These are phyloP conservation scores for Cavia porcellus DNA, from an alignment of 2,113 vertebrate species.

Conservation along the genomic window DNA sequence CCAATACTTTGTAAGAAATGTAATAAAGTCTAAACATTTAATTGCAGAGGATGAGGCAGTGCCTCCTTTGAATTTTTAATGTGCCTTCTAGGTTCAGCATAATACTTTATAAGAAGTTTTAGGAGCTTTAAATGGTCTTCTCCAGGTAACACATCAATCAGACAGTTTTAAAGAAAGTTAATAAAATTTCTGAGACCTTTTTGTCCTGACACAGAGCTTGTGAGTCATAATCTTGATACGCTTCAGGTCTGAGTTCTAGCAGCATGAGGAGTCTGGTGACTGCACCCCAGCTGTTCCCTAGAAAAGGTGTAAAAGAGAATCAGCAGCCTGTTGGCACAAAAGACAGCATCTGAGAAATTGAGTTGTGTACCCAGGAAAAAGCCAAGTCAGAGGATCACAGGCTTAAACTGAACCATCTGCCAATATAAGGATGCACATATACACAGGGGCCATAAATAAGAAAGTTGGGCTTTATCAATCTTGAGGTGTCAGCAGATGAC, in stretches of 20 bases:
- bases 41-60: neutral
- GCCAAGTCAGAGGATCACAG: neutral
- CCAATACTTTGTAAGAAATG: neutral
- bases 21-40: neutral
- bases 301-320: neutral
- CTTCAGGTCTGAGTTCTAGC: neutral
- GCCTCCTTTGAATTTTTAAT: neutral
- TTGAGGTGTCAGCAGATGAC: neutral
- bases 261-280: neutral
- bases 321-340: neutral
- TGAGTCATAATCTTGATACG: slow-evolving; percentile 1
- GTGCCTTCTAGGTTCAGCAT: neutral
- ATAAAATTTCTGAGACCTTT: slow-evolving; percentile 29
- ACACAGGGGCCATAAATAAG: neutral
- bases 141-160: neutral
- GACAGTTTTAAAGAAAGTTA: neutral
- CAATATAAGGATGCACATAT: neutral
- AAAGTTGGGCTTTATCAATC: no score
- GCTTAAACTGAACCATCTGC: neutral
- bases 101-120: neutral
- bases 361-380: neutral
- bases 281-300: slow-evolving; percentile 46
- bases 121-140: neutral
- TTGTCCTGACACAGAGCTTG: neutral
- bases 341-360: neutral